phyloP scores from a whole-genome alignment of 2,797 vertebrate genomes.

The Gymnodraco acuticeps region DNA sequence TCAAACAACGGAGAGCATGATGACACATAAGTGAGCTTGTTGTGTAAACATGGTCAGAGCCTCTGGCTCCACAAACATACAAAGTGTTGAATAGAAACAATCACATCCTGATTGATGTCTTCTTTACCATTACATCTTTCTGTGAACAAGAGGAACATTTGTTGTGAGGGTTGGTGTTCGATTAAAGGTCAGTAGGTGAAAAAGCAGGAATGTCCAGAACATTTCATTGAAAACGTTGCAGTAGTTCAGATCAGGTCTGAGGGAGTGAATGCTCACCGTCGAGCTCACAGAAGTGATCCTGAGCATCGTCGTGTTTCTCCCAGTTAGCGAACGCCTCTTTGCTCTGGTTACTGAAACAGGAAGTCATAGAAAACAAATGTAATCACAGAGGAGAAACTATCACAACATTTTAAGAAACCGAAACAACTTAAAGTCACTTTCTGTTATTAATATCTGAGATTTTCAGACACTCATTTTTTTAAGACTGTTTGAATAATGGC shows the following conservation, averaged over 20 bases:
- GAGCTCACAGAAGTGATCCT: constrained; percentile 97
- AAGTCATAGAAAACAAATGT: background rate
- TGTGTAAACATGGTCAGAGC: background rate
- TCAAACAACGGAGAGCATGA: too few relatives aligned
- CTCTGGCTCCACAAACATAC: background rate
- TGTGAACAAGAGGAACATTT: background rate
- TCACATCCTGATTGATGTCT: background rate
- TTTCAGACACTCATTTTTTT: too few relatives aligned
- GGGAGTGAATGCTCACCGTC: constrained; percentile 87
- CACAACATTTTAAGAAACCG: background rate
- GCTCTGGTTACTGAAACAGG: constrained; percentile 90
- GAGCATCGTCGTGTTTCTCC: constrained; percentile 96
- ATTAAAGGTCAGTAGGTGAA: background rate
- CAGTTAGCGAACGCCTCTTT: constrained; percentile 97
- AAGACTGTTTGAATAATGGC: too few relatives aligned
- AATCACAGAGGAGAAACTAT: background rate
- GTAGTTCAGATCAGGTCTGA: too few relatives aligned
- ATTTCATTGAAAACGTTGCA: too few relatives aligned
- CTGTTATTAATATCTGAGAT: too few relatives aligned
- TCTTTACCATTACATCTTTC: background rate
- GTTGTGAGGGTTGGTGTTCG: background rate
- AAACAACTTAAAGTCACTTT: too few relatives aligned
- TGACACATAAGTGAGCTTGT: too few relatives aligned
- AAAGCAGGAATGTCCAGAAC: background rate
- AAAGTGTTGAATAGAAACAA: background rate